phyloP scores from a whole-genome alignment of 1,140 invertebrate genomes.

The Colletes gigas region DNA sequence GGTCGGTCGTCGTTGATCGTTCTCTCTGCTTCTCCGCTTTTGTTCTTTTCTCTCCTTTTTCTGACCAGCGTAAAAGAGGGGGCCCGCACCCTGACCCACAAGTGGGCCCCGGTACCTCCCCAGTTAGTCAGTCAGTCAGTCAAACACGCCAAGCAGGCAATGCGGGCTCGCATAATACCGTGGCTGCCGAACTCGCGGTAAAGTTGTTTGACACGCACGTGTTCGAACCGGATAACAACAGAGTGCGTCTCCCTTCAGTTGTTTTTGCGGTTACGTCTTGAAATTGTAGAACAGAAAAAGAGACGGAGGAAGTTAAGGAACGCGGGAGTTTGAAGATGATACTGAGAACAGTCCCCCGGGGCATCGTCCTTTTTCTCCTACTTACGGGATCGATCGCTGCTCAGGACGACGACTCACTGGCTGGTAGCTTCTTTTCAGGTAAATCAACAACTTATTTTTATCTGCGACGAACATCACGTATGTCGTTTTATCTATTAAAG shows the following conservation, averaged over 20 bases:
- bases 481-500: no score
- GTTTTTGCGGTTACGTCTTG: constrained; percentile 28
- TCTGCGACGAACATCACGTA: neutral
- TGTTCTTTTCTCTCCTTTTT: constrained; percentile 58
- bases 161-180: constrained; percentile 71
- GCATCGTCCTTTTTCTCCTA: constrained; percentile 64
- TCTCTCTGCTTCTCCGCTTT: constrained; percentile 56
- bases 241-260: constrained; percentile 28
- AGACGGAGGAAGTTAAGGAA: constrained; percentile 15
- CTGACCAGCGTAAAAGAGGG: constrained; percentile 45
- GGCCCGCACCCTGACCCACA: constrained; percentile 75
- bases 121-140: constrained; percentile 60
- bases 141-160: constrained; percentile 68
- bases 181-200: constrained; percentile 72
- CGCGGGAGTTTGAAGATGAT: constrained; percentile 62
- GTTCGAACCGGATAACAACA: constrained; percentile 45
- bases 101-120: constrained; percentile 65
- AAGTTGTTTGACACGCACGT: constrained; percentile 68
- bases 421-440: constrained; percentile 90
- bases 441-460: constrained; percentile 41
- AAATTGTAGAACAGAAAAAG: constrained; percentile 25
- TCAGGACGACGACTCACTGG: constrained; percentile 88
- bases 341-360: constrained; percentile 47
- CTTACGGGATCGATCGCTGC: constrained; percentile 65
- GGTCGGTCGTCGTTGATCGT: constrained; percentile 40